phyloP scores from a whole-genome alignment of 64 coral and sea anemone genomes.

The Porites lutea region DNA sequence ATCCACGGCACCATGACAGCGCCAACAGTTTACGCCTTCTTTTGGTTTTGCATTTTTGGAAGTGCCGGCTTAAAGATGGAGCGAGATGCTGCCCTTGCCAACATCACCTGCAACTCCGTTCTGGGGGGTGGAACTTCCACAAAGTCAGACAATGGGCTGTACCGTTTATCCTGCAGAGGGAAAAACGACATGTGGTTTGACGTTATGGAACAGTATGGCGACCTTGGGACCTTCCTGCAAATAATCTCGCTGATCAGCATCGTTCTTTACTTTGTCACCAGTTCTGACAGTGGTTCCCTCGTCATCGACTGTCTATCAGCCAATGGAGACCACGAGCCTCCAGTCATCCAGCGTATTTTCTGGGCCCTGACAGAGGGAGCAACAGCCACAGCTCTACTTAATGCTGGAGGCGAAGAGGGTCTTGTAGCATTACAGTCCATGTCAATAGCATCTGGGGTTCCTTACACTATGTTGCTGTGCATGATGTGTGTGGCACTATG shows the following conservation, averaged over 20 bases:
- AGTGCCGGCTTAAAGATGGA: conserved; percentile 61
- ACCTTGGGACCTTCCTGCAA: conserved; percentile 33
- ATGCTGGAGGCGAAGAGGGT: conserved; percentile 18
- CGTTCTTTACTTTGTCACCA: conserved; percentile 46
- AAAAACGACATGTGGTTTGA: conserved; percentile 57
- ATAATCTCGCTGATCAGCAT: conserved; percentile 41
- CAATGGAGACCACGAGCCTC: conserved; percentile 53
- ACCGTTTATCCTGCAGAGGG: conserved; percentile 48
- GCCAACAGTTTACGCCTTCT: conserved; percentile 46
- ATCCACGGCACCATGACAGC: conserved; percentile 54
- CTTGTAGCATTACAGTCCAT: conserved; percentile 37
- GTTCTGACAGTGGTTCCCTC: conserved; percentile 57
- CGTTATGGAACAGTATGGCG: conserved; percentile 48
- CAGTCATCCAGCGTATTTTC: conserved; percentile 45
- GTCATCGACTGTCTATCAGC: conserved; percentile 59
- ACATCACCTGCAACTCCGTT: conserved; percentile 31
- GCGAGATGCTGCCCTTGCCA: conserved; percentile 10
- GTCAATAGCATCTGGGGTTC: conserved; percentile 52
- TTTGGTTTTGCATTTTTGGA: conserved; percentile 76
- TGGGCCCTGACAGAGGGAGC: conserved; percentile 59
- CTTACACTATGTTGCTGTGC: conserved; percentile 37
- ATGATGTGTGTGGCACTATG: conserved; percentile 45
- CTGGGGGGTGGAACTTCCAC: not conserved
- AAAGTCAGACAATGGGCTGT: conserved; percentile 17
- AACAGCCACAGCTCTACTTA: conserved; percentile 42